Evolutionary conservation across 1,140 invertebrate species (phyloP).

Genomic region (Potamilus streckersoni): DNA sequence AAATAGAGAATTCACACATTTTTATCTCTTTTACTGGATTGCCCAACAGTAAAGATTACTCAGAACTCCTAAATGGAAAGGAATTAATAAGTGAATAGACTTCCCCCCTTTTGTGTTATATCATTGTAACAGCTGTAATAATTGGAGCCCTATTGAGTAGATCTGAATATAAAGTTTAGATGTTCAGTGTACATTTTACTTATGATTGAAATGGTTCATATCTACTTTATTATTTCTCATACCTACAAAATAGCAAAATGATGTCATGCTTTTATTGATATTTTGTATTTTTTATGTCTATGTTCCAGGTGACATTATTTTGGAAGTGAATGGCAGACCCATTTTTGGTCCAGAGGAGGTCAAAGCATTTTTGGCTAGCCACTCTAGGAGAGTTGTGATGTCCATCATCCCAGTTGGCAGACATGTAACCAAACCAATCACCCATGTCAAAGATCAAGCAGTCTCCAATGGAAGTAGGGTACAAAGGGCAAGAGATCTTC

Average conservation of each 20-base stretch:
- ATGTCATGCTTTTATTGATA: no score
- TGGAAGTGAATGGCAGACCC: slow-evolving; percentile 54
- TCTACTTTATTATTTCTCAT: not conserved
- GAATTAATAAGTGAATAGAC: no score
- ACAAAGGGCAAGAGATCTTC: slow-evolving; percentile 54
- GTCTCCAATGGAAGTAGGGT: slow-evolving; percentile 32
- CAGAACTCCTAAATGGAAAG: no score
- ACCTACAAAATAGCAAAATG: no score
- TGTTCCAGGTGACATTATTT: slow-evolving; percentile 61
- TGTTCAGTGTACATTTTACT: not conserved
- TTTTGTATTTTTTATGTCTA: not conserved
- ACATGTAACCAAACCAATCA: slow-evolving; percentile 28
- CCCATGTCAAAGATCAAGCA: slow-evolving; percentile 2
- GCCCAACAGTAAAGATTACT: no score
- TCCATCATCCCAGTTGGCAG: slow-evolving; percentile 52
- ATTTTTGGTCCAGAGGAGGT: slow-evolving; percentile 39
- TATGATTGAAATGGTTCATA: not conserved
- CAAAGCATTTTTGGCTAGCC: slow-evolving; percentile 38
- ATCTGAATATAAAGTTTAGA: no score
- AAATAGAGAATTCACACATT: no score
- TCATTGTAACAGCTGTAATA: no score
- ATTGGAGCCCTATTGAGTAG: no score
- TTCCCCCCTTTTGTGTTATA: no score
- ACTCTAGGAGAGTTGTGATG: slow-evolving; percentile 44
- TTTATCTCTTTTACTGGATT: no score